Evolutionary conservation across 2,113 vertebrate genomes (phyloP).

Genomic region (Notarius lentiginosus): DNA sequence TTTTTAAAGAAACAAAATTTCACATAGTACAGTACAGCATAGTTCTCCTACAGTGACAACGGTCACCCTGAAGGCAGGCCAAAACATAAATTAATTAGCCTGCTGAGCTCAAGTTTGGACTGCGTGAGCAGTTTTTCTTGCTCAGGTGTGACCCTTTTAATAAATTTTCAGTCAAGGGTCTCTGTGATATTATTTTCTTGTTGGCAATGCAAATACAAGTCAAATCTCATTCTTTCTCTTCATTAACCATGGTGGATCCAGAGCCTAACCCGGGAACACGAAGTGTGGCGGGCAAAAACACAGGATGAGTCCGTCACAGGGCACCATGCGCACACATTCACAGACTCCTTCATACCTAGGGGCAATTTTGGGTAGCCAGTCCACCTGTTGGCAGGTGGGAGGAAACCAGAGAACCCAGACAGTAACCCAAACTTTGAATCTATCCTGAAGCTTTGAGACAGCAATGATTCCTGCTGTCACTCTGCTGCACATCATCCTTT

Average conservation of each 20-base stretch:
- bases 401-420: background rate
- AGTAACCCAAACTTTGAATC: background rate
- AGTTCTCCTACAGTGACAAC: too few relatives aligned
- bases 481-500: background rate
- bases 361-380: background rate
- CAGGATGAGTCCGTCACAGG: too few relatives aligned
- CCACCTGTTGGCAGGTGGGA: background rate
- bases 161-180: too few relatives aligned
- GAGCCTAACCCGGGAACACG: background rate
- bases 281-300: background rate
- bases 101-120: too few relatives aligned
- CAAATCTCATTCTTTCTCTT: background rate
- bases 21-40: background rate
- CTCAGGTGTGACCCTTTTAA: too few relatives aligned
- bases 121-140: too few relatives aligned
- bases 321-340: background rate
- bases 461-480: background rate
- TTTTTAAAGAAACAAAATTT: slow-evolving; percentile 3
- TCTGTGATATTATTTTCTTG: too few relatives aligned
- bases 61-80: too few relatives aligned
- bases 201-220: background rate
- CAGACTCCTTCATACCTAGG: background rate
- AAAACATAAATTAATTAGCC: too few relatives aligned
- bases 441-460: background rate
- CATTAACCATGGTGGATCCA: background rate